Conservation (phyloP, 2,113 vertebrate genomes). For the Progne subis region DNA sequence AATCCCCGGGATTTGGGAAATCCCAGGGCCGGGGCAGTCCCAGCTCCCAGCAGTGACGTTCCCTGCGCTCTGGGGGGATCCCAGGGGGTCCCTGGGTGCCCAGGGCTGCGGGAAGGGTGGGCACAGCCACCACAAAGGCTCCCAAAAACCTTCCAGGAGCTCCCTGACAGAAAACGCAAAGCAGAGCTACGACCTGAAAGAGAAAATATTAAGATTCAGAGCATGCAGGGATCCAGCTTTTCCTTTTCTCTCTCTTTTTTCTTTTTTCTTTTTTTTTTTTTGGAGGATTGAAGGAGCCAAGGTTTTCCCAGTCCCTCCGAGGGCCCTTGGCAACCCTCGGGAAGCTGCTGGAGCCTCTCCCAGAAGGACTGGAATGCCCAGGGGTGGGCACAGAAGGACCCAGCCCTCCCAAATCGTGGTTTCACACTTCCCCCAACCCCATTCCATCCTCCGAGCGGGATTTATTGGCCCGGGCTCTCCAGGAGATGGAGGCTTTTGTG, state of each 20-base stretch:
- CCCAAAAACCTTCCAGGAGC: background rate
- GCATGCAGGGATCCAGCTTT: background rate
- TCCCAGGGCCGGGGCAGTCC: background rate
- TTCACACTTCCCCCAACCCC: background rate
- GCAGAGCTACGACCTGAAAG: background rate
- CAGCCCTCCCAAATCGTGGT: background rate
- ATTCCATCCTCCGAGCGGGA: background rate
- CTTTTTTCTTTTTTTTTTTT: too few relatives aligned
- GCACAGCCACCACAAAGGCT: background rate
- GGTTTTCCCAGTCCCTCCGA: background rate
- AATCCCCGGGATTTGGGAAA: accelerated
- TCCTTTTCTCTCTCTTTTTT: background rate
- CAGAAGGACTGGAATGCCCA: background rate
- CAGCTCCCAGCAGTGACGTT: accelerated
- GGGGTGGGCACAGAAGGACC: background rate
- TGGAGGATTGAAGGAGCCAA: background rate
- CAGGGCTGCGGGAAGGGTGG: background rate
- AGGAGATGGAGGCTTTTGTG: constrained; percentile 50
- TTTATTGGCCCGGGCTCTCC: constrained; percentile 21
- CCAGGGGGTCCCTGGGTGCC: background rate
- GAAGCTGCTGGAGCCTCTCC: background rate
- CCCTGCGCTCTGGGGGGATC: too few relatives aligned
- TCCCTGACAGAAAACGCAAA: background rate
- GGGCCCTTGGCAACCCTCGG: constrained; percentile 24
- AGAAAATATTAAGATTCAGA: constrained; percentile 42